Evolutionary conservation across 2,888 invertebrate species (phyloP), one percentile per base, ranked within the genome.

Genomic region (Dryadula phaetusa): DNA sequence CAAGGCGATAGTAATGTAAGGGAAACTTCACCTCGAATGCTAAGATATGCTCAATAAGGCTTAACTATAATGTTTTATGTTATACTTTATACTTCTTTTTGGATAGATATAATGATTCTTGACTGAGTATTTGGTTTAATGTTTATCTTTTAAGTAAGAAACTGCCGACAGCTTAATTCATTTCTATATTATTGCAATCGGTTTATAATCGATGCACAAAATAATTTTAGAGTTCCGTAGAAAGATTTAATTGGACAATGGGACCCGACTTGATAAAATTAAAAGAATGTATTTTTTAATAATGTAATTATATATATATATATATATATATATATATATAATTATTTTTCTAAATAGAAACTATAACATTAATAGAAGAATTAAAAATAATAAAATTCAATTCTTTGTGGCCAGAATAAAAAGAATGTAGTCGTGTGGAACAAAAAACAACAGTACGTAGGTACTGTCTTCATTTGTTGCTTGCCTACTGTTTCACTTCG

Each of bases 1-100:
- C 64, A 65, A 52, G 64, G 49, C 49, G 32, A 34, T 63, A 64
- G 64, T 65, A 60, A 60, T 42, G 28, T 58, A 40, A 58, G 58
- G 58, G 20, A 65, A 65, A 65, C 42, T 64, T 47, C 56, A 44
- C 56, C 56, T 37, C 44, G 44, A 42, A 46, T 44, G 25, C 28
- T 58, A 25, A 42, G 25, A 37, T 42, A 40, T 42, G 18, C 16
- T 20, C 14, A 18, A 42, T 44, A 25, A 16, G 18, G 28, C 7
- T 37, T 40, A 22, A 40, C 4, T 56, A 16, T 40, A 34, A 34
- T 8, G 12, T 40, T 22, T 22, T 37, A 52, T 49, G n/a, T 49
- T n/a, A n/a, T 7, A 25, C 14, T 10, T 25, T 7, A 20, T 20
- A 25, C n/a, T n/a, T 49, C n/a, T 42, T 42, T 16, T 14, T 25